Evolutionary conservation across 2,113 vertebrate genomes (phyloP).

Genomic region (Thamnaconus septentrionalis): DNA sequence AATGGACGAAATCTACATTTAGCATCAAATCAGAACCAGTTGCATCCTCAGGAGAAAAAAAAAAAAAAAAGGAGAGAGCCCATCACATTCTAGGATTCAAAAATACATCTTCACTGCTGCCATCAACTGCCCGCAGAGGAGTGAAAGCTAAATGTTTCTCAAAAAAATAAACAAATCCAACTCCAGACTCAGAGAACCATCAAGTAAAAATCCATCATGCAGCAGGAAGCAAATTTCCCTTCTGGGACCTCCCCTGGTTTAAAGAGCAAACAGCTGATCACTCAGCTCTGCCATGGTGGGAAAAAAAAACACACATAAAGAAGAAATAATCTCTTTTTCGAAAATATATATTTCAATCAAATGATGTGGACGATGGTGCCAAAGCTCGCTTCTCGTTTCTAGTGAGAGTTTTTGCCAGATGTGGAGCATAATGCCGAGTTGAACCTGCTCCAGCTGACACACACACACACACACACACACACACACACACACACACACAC

Average conservation of each 20-base stretch:
- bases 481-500: too few relatives aligned
- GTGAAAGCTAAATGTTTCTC: too few relatives aligned
- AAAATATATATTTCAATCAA: constrained; percentile 20
- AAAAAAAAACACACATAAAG: neutral
- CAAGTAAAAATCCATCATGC: constrained; percentile 38
- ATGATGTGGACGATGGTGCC: constrained; percentile 7
- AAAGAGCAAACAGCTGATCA: constrained; percentile 13
- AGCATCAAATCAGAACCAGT: too few relatives aligned
- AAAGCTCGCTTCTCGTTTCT: constrained; percentile 17
- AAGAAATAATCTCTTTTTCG: too few relatives aligned
- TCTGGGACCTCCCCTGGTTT: constrained; percentile 25
- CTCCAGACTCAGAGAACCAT: constrained; percentile 12
- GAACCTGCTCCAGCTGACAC: too few relatives aligned
- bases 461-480: too few relatives aligned
- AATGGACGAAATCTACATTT: too few relatives aligned
- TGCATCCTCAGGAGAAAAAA: too few relatives aligned
- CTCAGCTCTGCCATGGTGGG: constrained; percentile 1
- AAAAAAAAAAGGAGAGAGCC: too few relatives aligned
- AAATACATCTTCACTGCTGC: too few relatives aligned
- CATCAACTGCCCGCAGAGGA: too few relatives aligned
- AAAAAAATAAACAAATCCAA: neutral
- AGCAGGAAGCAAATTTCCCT: constrained; percentile 8
- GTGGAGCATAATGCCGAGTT: constrained; percentile 17
- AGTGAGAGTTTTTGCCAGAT: constrained; percentile 38
- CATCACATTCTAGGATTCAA: too few relatives aligned